Base-by-base conservation (phyloP, 2,888 invertebrate species). In the Thecocarcelia acutangulata region DNA sequence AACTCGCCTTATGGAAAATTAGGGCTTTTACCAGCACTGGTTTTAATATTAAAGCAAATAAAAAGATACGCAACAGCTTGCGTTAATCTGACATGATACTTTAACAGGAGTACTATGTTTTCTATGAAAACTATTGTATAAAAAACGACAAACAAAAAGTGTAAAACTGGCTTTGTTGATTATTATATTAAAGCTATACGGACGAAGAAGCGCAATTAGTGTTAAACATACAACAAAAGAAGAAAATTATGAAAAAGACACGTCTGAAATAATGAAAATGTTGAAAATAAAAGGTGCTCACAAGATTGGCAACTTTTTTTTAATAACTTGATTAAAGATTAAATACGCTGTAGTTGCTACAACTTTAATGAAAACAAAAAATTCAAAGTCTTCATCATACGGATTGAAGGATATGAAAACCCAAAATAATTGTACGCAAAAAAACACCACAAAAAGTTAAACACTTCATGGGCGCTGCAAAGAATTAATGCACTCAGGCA, bases 281-380 rank as follows among this genome's bases (percentile, higher is more conserved):
- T 56, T 72, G 68, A 75, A 56, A 70, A 58, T 44, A 46, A 80
- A 80, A 80, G 80, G 72, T 80, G 80, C 68, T 80, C 72, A 68
- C 80, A 76, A 64, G 80, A 66, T 61, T 76, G 66, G 48, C 68
- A 76, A 80, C 66, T 72, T 54, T 69, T 59, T 46, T 37, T 52
- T 80, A 42, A 73, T 73, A 83, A 76, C 73, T 68, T 73, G 69
- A 69, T 80, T 69, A 80, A 48, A 72, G 77, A 74, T 80, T 74
- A 80, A 59, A 66, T 77, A 70, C 70, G 59, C 56, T 66, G 50
- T 61, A 24, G 17, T 15, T 64, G n/a, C 56, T 46, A 13, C 42
- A 64, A 52, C 56, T 50, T 56, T 69, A 74, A 80, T 75, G 6
- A 19, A 77, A 63, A 28, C 13, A 2, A 64, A 70, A 50, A 66